Percentiles rank a stretch among this genome's conserved stretches.
phyloP scores from a whole-genome alignment of 2,797 vertebrate species.

The Phataginus tricuspis region DNA sequence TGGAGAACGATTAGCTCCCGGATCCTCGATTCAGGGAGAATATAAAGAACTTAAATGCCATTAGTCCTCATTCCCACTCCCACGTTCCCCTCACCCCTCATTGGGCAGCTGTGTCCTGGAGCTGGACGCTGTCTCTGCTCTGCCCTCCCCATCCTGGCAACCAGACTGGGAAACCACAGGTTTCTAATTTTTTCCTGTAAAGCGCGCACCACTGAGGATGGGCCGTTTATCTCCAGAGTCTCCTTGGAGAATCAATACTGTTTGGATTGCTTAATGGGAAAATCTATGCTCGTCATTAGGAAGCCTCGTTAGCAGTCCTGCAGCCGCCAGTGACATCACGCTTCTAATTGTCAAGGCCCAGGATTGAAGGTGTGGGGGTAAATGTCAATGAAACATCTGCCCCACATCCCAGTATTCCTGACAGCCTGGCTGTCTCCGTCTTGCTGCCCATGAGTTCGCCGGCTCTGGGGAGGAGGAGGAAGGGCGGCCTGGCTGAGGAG shows the following conservation, averaged over 20 bases:
- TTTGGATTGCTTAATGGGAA: slow-evolving; percentile 86
- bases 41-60: neutral
- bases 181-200: slow-evolving; percentile 66
- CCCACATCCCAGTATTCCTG: neutral
- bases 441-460: neutral
- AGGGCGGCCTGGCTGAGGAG: neutral
- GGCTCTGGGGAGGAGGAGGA: neutral
- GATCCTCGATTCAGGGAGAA: neutral
- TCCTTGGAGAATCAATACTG: slow-evolving; percentile 81
- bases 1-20: neutral
- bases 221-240: slow-evolving; percentile 74
- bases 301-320: slow-evolving; percentile 69
- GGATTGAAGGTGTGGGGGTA: slow-evolving; percentile 32
- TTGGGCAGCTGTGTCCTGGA: neutral
- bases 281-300: slow-evolving; percentile 84
- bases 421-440: neutral
- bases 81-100: neutral
- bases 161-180: slow-evolving; percentile 55
- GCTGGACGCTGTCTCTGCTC: neutral
- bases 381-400: slow-evolving; percentile 56
- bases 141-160: neutral
- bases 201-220: slow-evolving; percentile 6
- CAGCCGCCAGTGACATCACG: slow-evolving; percentile 34
- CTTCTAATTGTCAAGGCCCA: slow-evolving; percentile 71
- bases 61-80: neutral